Percentiles rank a stretch among this genome's conserved stretches.
phyloP scores from a whole-genome alignment of 2,888 invertebrate genomes.

The Lycophotia porphyrea region DNA sequence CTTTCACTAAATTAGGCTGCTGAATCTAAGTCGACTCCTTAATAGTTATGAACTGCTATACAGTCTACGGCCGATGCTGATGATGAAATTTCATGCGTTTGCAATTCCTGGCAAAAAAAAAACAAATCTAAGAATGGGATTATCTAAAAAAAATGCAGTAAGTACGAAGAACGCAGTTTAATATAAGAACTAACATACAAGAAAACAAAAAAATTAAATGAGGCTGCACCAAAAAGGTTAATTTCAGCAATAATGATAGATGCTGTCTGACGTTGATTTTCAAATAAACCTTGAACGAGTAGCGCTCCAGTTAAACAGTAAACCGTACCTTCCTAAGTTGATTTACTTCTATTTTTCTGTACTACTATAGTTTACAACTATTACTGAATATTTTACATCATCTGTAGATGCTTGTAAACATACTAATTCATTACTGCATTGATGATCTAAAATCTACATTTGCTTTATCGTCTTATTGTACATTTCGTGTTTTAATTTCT shows the following conservation, averaged over 20 bases:
- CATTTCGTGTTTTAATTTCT: conserved; percentile 1
- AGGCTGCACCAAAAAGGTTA: neutral
- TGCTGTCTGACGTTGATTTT: neutral
- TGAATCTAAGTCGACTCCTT: neutral
- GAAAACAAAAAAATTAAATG: neutral
- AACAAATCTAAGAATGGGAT: neutral
- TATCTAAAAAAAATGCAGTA: neutral
- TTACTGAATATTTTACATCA: neutral
- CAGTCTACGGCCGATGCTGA: neutral
- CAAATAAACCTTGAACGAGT: neutral
- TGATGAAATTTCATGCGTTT: neutral
- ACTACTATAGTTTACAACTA: neutral
- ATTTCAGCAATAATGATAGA: neutral
- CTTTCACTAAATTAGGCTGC: neutral
- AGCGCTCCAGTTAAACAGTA: neutral
- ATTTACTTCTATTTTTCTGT: neutral
- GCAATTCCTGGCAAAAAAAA: neutral
- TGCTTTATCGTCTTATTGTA: neutral
- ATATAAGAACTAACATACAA: neutral
- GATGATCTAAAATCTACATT: neutral
- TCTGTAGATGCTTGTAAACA: neutral
- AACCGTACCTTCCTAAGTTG: neutral
- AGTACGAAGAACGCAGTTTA: neutral
- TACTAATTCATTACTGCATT: neutral
- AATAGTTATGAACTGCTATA: neutral